Base-by-base conservation (phyloP, 2,888 invertebrate genomes). In the Caenorhabditis sp. region DNA sequence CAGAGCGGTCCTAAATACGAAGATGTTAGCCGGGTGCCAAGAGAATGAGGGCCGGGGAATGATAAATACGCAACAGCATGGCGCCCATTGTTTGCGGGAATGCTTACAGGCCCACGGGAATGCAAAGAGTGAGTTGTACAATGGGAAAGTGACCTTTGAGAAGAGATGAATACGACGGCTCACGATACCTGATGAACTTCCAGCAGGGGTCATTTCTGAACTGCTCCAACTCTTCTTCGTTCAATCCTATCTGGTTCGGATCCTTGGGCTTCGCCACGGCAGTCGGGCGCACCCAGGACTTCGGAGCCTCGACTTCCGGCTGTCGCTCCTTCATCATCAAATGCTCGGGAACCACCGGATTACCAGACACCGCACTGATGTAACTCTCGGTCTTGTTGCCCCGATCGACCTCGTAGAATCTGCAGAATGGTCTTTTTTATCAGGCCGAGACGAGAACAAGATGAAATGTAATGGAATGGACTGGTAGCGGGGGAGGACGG, bases 331-430 rank as follows among this genome's bases (percentile, higher is more conserved):
- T 61, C 32, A 59, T 41, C 58, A 68, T 68, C 8, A 73, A 58
- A 35, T 73, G 59, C 53, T 70, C 70, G 6, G 80, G 75, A 5
- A 81, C 72, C 15, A 88, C 80, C 9, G 85, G 84, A 52, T 85
- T 85, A 30, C 84, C 82, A 17, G 78, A 74, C 26, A 86, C 81
- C 2, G 88, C 88, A 50, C 82, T 82, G 52, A 88, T 85, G 56
- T 88, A 88, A 27, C 79, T 79, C 50, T 88, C 86, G 32, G 87
- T 86, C 62, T 88, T 87, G 73, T 84, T 79, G 13, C 87, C 87
- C 6, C 84, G 71, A 48, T 87, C 87, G 7, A 87, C 84, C 58
- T 81, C 78, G 56, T 78, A 79, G 45, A 75, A 75, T 32, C 75
- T 61, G 24, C 9, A 55, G 32, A 13, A n/a, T n/a, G n/a, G n/a